These are phyloP conservation scores for Aradus depressus DNA, from an alignment of 2,888 invertebrate species.

Conservation along the genomic window DNA sequence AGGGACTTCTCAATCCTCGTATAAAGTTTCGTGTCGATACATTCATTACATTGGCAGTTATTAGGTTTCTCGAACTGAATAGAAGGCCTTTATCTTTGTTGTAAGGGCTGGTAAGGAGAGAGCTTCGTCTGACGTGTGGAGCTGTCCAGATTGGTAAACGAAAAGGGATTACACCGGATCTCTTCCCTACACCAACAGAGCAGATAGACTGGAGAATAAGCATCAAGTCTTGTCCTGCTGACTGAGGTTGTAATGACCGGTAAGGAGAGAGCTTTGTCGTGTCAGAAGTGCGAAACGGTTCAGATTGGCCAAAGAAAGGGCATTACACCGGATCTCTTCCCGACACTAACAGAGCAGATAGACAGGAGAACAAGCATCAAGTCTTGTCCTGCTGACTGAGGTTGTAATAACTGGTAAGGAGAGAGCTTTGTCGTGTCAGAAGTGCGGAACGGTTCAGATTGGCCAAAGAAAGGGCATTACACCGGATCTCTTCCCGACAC, in stretches of 20 bases:
- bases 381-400: slow-evolving; percentile 28
- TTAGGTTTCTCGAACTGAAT: too few relatives aligned
- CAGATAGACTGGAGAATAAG: slow-evolving; percentile 45
- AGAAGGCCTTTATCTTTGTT: too few relatives aligned
- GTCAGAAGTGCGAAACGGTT: slow-evolving; percentile 29
- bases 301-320: slow-evolving; percentile 26
- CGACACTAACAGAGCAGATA: slow-evolving; percentile 65
- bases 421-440: slow-evolving; percentile 30
- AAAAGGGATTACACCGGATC: slow-evolving; percentile 21
- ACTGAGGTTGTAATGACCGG: slow-evolving; percentile 30
- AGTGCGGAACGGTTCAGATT: slow-evolving; percentile 29
- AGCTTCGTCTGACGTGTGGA: slow-evolving; percentile 30
- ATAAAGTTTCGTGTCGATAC: too few relatives aligned
- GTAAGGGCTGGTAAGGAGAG: slow-evolving; percentile 30
- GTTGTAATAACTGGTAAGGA: slow-evolving; percentile 30
- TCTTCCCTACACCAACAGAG: slow-evolving; percentile 50
- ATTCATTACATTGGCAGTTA: too few relatives aligned
- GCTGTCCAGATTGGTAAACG: slow-evolving; percentile 27
- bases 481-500: slow-evolving; percentile 15
- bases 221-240: slow-evolving; percentile 30
- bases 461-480: slow-evolving; percentile 24
- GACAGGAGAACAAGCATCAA: slow-evolving; percentile 28
- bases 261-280: slow-evolving; percentile 30
- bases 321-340: slow-evolving; percentile 14
- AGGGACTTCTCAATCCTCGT: too few relatives aligned